Conservation (phyloP, 1,140 invertebrate species). For the Heterodera carotae region DNA sequence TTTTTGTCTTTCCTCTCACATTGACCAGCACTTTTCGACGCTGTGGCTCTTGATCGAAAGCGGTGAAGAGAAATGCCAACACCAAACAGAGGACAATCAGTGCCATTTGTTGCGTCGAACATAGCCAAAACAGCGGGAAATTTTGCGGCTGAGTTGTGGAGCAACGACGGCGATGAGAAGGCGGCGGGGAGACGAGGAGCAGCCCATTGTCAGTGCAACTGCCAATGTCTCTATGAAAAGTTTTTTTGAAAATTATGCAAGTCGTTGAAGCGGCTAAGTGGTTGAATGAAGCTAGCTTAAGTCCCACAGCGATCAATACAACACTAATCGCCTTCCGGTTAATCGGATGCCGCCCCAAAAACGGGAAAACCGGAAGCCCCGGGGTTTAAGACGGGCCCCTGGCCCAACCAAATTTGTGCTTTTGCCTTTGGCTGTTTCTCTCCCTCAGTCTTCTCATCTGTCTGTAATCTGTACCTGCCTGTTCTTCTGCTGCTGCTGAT, state of each 20-base stretch:
- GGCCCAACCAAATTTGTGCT: too few relatives aligned
- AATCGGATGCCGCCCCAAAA: too few relatives aligned
- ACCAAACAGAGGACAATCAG: constrained; percentile 24
- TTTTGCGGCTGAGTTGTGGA: not conserved
- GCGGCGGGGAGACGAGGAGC: not conserved
- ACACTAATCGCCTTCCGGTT: too few relatives aligned
- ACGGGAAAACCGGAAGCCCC: too few relatives aligned
- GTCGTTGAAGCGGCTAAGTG: too few relatives aligned
- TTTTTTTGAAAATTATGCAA: too few relatives aligned
- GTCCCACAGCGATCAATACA: too few relatives aligned
- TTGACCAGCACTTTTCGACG: constrained; percentile 16
- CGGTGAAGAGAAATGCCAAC: constrained; percentile 37
- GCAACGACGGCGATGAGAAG: constrained; percentile 10
- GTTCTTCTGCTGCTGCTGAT: not conserved
- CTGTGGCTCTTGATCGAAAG: constrained; percentile 23
- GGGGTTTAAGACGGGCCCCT: too few relatives aligned
- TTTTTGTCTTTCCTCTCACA: constrained; percentile 2
- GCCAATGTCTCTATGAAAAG: constrained; percentile 17
- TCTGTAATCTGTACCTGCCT: too few relatives aligned
- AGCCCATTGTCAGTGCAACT: too few relatives aligned
- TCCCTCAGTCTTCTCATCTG: too few relatives aligned
- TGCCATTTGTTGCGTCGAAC: constrained; percentile 23
- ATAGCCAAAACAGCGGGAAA: constrained; percentile 2
- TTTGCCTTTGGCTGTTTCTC: not conserved
- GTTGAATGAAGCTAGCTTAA: too few relatives aligned